A percentile compares a stretch with the other conserved stretches of the same genome.
Evolutionary conservation across 2,797 vertebrate species (phyloP).

Genomic region (Propithecus perrieri): DNA sequence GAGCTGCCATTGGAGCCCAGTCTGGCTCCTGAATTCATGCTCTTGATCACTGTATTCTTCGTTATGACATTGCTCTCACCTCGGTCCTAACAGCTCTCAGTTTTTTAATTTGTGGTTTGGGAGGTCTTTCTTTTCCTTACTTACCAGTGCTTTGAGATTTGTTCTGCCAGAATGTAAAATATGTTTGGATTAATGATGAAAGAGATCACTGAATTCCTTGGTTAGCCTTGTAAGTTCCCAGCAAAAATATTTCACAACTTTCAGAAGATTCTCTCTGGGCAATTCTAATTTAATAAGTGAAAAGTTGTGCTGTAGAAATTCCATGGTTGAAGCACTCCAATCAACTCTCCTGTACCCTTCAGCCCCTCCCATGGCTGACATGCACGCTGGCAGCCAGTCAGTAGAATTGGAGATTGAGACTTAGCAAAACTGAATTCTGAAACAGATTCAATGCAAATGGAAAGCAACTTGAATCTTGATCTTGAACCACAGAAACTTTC

Average conservation of each 20-base stretch:
- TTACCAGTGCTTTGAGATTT: not conserved
- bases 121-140: not conserved
- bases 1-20: not conserved
- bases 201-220: not conserved
- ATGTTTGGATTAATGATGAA: not conserved
- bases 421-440: conserved; percentile 3
- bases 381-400: not conserved
- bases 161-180: not conserved
- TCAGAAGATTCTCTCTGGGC: not conserved
- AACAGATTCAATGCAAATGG: not conserved
- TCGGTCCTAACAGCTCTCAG: not conserved
- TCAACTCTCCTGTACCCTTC: not conserved
- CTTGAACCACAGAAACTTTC: not conserved
- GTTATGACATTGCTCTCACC: not conserved
- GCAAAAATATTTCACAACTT: not conserved
- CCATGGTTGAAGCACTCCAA: not conserved
- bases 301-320: not conserved
- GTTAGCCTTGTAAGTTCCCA: not conserved
- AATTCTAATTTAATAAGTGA: not conserved
- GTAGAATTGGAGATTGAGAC: not conserved
- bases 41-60: not conserved
- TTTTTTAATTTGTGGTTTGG: not conserved
- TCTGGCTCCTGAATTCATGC: not conserved
- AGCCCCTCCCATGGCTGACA: not conserved
- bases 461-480: not conserved